Conservation (phyloP, 2,797 vertebrate genomes). For the Thunnus albacares region DNA sequence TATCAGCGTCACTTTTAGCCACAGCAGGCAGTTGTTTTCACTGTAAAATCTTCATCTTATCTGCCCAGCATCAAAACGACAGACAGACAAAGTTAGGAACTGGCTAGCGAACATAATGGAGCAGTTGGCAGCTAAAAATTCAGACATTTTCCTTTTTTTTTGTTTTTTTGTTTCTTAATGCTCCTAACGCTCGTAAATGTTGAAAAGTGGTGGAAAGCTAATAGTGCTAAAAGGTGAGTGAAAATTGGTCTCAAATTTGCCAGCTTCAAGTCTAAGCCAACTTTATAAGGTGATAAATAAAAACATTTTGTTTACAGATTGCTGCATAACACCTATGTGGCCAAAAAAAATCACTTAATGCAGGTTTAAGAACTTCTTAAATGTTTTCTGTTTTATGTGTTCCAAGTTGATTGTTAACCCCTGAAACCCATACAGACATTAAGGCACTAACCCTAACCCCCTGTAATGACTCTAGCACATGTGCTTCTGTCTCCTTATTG, state of each 20-base stretch:
- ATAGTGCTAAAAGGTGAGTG: background rate
- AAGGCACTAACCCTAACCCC: constrained; percentile 17
- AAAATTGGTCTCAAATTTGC: background rate
- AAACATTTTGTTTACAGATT: constrained; percentile 7
- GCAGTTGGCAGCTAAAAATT: no score
- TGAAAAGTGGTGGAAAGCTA: background rate
- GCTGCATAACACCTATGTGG: background rate
- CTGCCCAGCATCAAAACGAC: no score
- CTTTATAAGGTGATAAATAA: background rate
- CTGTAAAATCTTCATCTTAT: no score
- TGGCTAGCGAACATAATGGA: no score
- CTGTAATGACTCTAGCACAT: constrained; percentile 68
- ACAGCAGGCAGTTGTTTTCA: no score
- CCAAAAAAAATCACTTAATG: background rate
- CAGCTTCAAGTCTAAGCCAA: background rate
- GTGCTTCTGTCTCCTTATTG: constrained; percentile 52
- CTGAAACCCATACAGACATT: constrained; percentile 35
- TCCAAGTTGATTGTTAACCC: constrained; percentile 29
- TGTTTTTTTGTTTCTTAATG: no score
- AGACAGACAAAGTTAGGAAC: no score
- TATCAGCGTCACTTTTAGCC: no score
- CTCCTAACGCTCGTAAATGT: no score
- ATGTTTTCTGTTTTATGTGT: background rate
- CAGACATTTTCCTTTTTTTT: no score
- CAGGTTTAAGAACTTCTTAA: constrained; percentile 7